A percentile compares a stretch with the other conserved stretches of the same genome.
Evolutionary conservation across 2,888 invertebrate genomes (phyloP).

Genomic region (Mactromeris polynyma): DNA sequence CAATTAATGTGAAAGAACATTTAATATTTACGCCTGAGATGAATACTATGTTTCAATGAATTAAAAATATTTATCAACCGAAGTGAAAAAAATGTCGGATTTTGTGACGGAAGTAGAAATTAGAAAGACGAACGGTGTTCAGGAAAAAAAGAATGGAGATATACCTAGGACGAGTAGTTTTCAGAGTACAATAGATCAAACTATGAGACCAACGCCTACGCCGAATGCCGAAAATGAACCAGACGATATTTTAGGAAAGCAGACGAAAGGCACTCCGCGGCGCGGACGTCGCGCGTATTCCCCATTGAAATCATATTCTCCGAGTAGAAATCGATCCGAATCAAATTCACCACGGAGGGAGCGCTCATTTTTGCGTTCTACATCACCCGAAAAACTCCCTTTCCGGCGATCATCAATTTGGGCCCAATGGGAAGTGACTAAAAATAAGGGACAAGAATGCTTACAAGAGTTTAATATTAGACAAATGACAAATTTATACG

Average conservation of each 20-base stretch:
- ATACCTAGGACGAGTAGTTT: constrained; percentile 59
- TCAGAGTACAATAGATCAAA: constrained; percentile 52
- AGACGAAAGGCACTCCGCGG: constrained; percentile 21
- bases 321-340: constrained; percentile 23
- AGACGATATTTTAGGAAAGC: constrained; percentile 29
- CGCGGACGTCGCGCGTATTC: constrained; percentile 34
- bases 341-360: constrained; percentile 54
- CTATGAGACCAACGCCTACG: constrained; percentile 37
- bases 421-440: constrained; percentile 62
- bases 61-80: background rate
- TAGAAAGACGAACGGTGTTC: constrained; percentile 53
- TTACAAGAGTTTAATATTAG: constrained; percentile 70
- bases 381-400: constrained; percentile 65
- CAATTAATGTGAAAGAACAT: constrained; percentile 16
- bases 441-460: constrained; percentile 59
- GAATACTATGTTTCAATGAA: constrained; percentile 14
- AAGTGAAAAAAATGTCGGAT: constrained; percentile 48
- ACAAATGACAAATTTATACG: constrained; percentile 71
- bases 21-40: constrained; percentile 20
- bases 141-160: constrained; percentile 29
- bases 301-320: constrained; percentile 46
- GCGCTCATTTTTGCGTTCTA: constrained; percentile 58
- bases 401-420: constrained; percentile 59
- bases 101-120: constrained; percentile 33
- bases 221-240: constrained; percentile 21